Percentiles rank a stretch among this genome's conserved stretches.
These are phyloP conservation scores for Salvelinus alpinus DNA, from an alignment of 2,113 vertebrate genomes.

Conservation along the genomic window DNA sequence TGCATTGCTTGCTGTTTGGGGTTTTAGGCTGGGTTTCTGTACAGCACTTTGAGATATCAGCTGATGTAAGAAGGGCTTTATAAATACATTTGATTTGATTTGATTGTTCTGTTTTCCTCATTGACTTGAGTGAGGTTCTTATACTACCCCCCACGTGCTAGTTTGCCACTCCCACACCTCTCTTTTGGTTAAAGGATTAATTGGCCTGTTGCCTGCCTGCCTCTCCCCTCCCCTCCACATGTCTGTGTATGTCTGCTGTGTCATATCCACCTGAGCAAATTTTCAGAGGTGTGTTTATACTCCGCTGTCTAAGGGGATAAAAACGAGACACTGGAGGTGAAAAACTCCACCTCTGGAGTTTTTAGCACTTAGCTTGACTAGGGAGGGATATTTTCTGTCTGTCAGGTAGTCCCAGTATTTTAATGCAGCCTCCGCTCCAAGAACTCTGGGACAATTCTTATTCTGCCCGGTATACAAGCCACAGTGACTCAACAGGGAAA, in stretches of 20 bases:
- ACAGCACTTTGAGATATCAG: no score
- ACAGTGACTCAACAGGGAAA: constrained; percentile 54
- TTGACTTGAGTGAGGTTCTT: constrained; percentile 1
- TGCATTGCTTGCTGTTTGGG: no score
- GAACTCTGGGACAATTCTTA: constrained; percentile 60
- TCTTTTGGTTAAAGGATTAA: neutral
- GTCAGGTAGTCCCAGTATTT: neutral
- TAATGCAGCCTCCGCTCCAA: constrained; percentile 25
- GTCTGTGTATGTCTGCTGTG: neutral
- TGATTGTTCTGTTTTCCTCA: neutral
- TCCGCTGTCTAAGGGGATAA: neutral
- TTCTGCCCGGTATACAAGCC: constrained; percentile 65
- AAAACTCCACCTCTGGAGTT: neutral
- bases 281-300: neutral
- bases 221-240: neutral
- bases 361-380: neutral
- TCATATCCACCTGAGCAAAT: neutral
- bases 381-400: neutral
- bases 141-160: neutral
- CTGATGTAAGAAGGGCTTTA: no score
- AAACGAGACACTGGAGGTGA: neutral
- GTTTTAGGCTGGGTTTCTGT: no score
- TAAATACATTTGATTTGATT: no score
- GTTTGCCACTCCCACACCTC: neutral
- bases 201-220: neutral